Conservation (phyloP, 2,113 vertebrate genomes). For the Empidonax traillii region DNA sequence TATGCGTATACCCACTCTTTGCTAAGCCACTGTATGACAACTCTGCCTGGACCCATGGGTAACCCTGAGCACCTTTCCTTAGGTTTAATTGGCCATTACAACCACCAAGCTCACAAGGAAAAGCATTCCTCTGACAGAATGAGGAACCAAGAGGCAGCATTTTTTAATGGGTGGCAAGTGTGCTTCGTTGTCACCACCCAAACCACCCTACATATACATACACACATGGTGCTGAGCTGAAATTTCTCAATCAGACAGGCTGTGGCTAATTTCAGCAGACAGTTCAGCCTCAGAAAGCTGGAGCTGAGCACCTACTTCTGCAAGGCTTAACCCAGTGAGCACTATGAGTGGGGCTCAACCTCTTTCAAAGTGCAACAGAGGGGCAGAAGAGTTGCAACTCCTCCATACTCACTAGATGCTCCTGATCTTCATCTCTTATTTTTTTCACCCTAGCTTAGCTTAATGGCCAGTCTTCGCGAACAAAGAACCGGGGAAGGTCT, state of each 20-base stretch:
- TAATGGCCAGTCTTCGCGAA: too few species aligned
- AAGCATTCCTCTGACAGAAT: conserved; percentile 16
- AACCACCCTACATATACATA: rapidly evolving
- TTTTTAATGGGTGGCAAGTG: conserved; percentile 24
- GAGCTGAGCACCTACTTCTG: not conserved
- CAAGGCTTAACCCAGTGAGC: not conserved
- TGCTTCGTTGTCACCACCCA: not conserved
- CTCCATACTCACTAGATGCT: not conserved
- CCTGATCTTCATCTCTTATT: not conserved
- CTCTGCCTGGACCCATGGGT: not conserved
- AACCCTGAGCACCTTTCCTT: not conserved
- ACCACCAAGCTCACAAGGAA: conserved; percentile 10
- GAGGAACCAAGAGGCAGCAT: conserved; percentile 35
- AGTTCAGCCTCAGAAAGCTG: not conserved
- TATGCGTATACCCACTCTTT: not conserved
- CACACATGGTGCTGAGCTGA: not conserved
- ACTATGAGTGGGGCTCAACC: not conserved
- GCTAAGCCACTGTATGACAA: not conserved
- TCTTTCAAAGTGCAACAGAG: not conserved
- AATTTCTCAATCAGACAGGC: not conserved
- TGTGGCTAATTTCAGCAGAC: not conserved
- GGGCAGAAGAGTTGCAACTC: not conserved
- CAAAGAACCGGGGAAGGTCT: too few species aligned
- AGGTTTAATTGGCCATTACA: not conserved
- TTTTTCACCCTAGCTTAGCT: too few species aligned